phyloP scores from a whole-genome alignment of 2,797 vertebrate species.

The Lepidocolaptes lacrymiger region DNA sequence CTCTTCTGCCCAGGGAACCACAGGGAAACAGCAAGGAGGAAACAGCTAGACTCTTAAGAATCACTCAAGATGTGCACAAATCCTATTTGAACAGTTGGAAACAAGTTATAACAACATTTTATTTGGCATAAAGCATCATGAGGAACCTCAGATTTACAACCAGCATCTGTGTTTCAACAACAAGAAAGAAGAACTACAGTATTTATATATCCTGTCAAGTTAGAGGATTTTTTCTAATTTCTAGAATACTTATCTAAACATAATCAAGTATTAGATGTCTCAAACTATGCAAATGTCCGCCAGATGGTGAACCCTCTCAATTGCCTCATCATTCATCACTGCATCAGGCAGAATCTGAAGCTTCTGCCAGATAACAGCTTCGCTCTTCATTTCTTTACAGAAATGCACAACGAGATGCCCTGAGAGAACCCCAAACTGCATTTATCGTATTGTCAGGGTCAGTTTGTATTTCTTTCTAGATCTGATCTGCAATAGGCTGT shows the following conservation, averaged over 20 bases:
- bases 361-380: neutral
- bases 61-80: slow-evolving; percentile 33
- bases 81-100: slow-evolving; percentile 33
- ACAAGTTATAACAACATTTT: slow-evolving; percentile 51
- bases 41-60: slow-evolving; percentile 29
- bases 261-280: neutral
- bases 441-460: neutral
- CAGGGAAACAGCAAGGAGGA: neutral
- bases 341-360: slow-evolving; percentile 11
- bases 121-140: slow-evolving; percentile 12
- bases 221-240: slow-evolving; percentile 27
- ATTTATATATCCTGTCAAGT: slow-evolving; percentile 36
- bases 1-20: neutral
- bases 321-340: slow-evolving; percentile 13
- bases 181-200: slow-evolving; percentile 16
- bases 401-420: neutral
- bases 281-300: slow-evolving; percentile 18
- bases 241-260: slow-evolving; percentile 37
- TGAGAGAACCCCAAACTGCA: neutral
- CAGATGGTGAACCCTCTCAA: slow-evolving; percentile 36
- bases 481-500: neutral
- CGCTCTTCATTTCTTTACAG: neutral
- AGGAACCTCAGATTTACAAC: slow-evolving; percentile 14
- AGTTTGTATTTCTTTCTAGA: neutral
- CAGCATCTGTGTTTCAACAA: slow-evolving; percentile 13